Conservation (phyloP, 1,140 invertebrate genomes). For the Chironomus striatipennis region DNA sequence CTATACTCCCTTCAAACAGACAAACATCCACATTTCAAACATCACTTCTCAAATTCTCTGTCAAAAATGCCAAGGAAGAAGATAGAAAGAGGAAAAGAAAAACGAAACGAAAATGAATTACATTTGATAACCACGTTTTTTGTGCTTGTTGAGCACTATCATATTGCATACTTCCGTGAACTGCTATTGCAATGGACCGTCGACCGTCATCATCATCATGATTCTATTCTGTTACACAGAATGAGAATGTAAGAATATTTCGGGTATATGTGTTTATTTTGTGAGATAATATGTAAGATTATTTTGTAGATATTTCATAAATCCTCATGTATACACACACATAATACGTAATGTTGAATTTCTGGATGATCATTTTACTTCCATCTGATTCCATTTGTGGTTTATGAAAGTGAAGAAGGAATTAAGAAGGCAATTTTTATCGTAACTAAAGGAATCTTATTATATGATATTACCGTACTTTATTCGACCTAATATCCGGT, state of each 20-base stretch:
- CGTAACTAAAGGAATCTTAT: background rate
- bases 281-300: background rate
- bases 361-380: constrained; percentile 8
- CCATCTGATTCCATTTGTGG: background rate
- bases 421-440: background rate
- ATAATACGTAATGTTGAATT: background rate
- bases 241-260: too few species aligned
- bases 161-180: constrained; percentile 7
- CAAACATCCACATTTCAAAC: too few species aligned
- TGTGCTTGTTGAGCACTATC: constrained; percentile 14
- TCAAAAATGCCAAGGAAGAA: background rate
- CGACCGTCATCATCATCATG: background rate
- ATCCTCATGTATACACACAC: background rate
- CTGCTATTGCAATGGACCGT: background rate
- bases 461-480: background rate
- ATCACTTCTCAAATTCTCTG: too few species aligned
- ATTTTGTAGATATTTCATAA: constrained; percentile 16
- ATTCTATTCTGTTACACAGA: background rate
- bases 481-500: too few species aligned
- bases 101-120: constrained; percentile 19
- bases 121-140: constrained; percentile 23
- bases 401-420: background rate
- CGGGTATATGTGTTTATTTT: too few species aligned
- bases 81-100: background rate
- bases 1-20: too few species aligned